Percentiles rank a stretch among this genome's conserved stretches.
phyloP scores from a whole-genome alignment of 2,797 vertebrate genomes.

The Bufotes viridis region DNA sequence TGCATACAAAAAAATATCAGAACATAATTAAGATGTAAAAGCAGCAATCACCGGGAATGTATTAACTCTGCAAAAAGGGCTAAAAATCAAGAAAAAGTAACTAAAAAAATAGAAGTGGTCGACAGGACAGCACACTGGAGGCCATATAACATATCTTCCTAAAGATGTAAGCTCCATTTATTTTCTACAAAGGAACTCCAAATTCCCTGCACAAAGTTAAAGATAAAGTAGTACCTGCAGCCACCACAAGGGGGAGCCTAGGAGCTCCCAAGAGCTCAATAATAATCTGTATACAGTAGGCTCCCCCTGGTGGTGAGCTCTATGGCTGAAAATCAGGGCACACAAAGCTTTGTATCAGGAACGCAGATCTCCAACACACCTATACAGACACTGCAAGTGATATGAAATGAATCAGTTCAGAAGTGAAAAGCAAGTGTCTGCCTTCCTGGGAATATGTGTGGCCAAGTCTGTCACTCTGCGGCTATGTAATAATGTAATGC shows the following conservation, averaged over 20 bases:
- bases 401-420: no score
- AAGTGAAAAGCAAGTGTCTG: no score
- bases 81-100: not conserved
- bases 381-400: no score
- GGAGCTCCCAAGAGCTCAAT: no score
- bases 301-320: not conserved
- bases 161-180: no score
- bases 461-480: no score
- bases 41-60: not conserved
- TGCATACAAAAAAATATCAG: not conserved
- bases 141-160: not conserved
- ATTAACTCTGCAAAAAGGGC: not conserved
- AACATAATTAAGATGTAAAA: not conserved
- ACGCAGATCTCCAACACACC: no score
- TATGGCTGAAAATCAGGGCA: no score
- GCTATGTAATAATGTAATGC: no score
- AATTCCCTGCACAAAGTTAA: not conserved
- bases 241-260: not conserved
- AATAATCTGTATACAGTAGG: not conserved
- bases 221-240: not conserved
- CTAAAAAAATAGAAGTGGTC: not conserved
- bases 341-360: no score
- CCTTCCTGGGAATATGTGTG: no score
- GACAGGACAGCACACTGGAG: not conserved
- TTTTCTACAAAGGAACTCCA: not conserved